These are phyloP conservation scores for Palloptera scutellata DNA, from an alignment of 2,888 invertebrate species.

Conservation along the genomic window DNA sequence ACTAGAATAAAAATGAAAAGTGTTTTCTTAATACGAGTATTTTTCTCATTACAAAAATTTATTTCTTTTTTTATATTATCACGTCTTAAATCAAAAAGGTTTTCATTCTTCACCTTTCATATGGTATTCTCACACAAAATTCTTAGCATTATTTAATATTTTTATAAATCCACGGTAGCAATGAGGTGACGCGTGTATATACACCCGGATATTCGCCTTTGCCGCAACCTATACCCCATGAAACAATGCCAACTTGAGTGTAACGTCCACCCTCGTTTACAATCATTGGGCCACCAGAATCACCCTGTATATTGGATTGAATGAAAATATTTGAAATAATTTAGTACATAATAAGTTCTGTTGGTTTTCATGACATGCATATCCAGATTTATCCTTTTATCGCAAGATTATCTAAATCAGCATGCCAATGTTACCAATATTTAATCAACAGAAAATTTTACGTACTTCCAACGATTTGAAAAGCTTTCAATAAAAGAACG, in stretches of 20 bases:
- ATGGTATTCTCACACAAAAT: neutral
- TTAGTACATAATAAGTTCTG: too few species aligned
- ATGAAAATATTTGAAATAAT: neutral
- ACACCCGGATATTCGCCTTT: conserved; percentile 92
- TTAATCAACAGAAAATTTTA: too few species aligned
- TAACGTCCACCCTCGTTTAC: conserved; percentile 78
- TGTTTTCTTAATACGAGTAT: too few species aligned
- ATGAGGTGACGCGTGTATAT: conserved; percentile 83
- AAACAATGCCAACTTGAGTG: conserved; percentile 87
- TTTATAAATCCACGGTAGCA: conserved; percentile 86
- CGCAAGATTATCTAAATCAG: too few species aligned
- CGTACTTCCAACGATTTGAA: conserved; percentile 6
- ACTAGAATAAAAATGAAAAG: too few species aligned
- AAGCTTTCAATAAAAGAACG: conserved; percentile 11
- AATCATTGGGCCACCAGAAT: conserved; percentile 89
- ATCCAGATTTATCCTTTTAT: too few species aligned
- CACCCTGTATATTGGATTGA: conserved; percentile 70
- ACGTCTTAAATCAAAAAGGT: too few species aligned
- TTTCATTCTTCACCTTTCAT: too few species aligned
- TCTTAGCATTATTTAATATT: conserved; percentile 70
- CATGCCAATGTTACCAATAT: too few species aligned
- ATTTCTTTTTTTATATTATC: too few species aligned
- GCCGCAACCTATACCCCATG: conserved; percentile 92
- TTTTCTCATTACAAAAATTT: too few species aligned
- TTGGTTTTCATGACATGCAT: too few species aligned